Evolutionary conservation across 2,888 invertebrate species (phyloP).

Genomic region (Diploptera punctata): DNA sequence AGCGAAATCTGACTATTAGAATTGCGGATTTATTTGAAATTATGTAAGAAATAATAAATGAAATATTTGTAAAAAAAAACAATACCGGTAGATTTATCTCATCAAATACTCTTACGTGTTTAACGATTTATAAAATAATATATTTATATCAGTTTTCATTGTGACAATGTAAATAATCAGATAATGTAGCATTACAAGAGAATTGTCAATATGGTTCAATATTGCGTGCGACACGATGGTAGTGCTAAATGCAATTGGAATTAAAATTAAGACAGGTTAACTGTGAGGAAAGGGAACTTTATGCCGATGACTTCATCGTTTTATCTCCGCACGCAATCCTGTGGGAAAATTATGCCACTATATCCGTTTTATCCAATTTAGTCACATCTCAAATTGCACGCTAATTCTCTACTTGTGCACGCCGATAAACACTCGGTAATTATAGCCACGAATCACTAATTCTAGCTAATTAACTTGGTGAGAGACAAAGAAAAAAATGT

Average conservation of each 20-base stretch:
- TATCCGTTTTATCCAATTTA: not conserved
- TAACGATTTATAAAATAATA: no score
- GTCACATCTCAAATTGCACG: not conserved
- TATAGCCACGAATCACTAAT: no score
- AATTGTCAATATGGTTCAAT: slow-evolving; percentile 14
- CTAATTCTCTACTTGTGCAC: not conserved
- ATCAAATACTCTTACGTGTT: no score
- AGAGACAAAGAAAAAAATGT: no score
- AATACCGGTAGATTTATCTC: no score
- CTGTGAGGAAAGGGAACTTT: not conserved
- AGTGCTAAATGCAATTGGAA: slow-evolving; percentile 5
- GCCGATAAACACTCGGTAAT: no score
- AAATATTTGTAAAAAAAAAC: no score
- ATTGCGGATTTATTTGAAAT: no score
- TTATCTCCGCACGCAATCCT: not conserved
- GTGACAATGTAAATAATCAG: not conserved
- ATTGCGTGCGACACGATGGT: slow-evolving; percentile 13
- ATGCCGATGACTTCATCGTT: not conserved
- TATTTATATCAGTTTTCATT: not conserved
- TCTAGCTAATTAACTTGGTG: no score
- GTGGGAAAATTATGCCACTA: not conserved
- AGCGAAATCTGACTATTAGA: no score
- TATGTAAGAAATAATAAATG: no score
- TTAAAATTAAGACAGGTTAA: not conserved
- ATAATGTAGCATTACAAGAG: not conserved